phyloP scores from a whole-genome alignment of 2,888 invertebrate genomes.

The Brassicogethes aeneus region DNA sequence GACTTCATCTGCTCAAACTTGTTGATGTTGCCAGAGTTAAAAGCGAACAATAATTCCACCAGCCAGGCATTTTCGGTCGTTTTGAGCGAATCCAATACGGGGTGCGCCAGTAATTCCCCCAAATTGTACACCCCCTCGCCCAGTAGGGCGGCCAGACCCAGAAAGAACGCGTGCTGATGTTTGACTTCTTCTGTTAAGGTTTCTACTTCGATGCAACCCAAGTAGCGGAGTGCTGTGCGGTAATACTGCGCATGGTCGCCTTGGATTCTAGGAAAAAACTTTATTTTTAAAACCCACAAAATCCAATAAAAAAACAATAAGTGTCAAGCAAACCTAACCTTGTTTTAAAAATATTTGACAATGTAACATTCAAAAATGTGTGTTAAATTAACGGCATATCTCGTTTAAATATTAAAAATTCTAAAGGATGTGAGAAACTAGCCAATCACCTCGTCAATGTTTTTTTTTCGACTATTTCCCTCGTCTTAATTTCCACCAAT shows the following conservation, averaged over 20 bases:
- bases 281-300: no score
- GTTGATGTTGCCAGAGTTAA: conserved; percentile 75
- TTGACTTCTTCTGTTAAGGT: conserved; percentile 57
- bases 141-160: conserved; percentile 88
- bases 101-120: conserved; percentile 93
- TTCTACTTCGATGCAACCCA: conserved; percentile 56
- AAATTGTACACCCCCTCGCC: conserved; percentile 96
- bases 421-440: no score
- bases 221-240: conserved; percentile 79
- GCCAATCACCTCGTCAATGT: no score
- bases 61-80: conserved; percentile 82
- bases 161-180: conserved; percentile 75
- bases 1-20: conserved; percentile 65
- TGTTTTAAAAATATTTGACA: no score
- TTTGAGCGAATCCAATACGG: conserved; percentile 78
- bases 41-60: conserved; percentile 74
- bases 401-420: no score
- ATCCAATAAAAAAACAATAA: no score
- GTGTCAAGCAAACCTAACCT: no score
- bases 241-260: conserved; percentile 94
- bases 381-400: no score
- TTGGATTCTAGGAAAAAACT: no score
- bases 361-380: no score
- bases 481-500: no score
- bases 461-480: no score